Evolutionary conservation across 1,140 invertebrate species (phyloP), one percentile per base, ranked within the genome.

Genomic region (Zaprionus lachaisei): DNA sequence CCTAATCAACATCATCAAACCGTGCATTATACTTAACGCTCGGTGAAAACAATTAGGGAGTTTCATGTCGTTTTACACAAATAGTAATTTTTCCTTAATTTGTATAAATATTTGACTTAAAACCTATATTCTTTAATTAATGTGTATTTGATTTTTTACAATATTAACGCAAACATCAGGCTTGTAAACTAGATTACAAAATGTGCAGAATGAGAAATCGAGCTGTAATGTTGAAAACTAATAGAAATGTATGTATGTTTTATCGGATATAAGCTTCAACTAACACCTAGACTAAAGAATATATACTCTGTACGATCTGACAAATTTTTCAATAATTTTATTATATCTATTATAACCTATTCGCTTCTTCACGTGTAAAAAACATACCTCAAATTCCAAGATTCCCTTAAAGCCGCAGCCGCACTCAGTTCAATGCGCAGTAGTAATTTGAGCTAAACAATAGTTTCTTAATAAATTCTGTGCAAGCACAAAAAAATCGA

Each of bases 371-470:
- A 28, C 57, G 17, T 64, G 66, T 69, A 64, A 37, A 72, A 75
- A 64, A 71, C 60, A 24, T 64, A 58, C 51, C 67, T 38, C 58
- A 49, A 44, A 41, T 54, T 51, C 54, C 44, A 62, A 64, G 38
- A 64, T 72, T 69, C 61, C 20, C 31, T 67, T 77, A 61, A 79
- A 58, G 55, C 41, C 41, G 41, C 47, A 51, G 20, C 70, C 51
- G 77, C 72, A 69, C 66, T 74, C 67, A 68, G 63, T 67, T 76
- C 62, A 76, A 51, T 49, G 58, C 61, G 61, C 64, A 67, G 51
- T 67, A 51, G 77, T 60, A 72, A 83, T 85, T 86, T 86, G 83
- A 86, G 83, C 83, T 86, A 83, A 87, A 80, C 69, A 83, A 80
- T 76, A 86, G 72, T 87, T 83, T 80, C 76, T 51, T 51, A 80